Conservation (phyloP, 2,113 vertebrate genomes). For the Cichladusa arquata region DNA sequence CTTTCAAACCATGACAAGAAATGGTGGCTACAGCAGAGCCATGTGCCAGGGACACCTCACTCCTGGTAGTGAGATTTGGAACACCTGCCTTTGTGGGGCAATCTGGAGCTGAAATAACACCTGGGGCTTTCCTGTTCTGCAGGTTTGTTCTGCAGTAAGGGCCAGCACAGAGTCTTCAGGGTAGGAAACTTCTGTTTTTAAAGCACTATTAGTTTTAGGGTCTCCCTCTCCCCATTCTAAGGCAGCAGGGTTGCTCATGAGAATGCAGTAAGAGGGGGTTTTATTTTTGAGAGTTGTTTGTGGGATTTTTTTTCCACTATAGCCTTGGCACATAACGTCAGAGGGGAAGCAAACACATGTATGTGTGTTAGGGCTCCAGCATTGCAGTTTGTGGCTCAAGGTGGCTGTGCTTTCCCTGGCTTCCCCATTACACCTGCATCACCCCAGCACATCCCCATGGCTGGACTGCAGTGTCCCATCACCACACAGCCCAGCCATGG, state of each 20-base stretch:
- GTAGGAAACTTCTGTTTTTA: background rate
- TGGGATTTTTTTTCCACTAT: background rate
- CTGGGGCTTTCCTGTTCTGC: background rate
- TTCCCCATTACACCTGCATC: background rate
- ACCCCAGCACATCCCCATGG: rapidly evolving
- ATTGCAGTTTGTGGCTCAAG: rapidly evolving
- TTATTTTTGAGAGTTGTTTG: background rate
- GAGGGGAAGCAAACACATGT: background rate
- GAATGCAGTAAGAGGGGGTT: background rate
- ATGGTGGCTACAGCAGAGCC: background rate
- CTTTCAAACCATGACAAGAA: background rate
- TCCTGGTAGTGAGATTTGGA: background rate
- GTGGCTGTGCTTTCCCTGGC: background rate
- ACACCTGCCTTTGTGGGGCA: background rate
- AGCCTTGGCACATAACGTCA: background rate
- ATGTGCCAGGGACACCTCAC: background rate
- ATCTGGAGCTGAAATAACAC: background rate
- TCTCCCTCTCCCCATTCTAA: background rate
- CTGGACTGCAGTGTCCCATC: background rate
- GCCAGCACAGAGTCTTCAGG: background rate
- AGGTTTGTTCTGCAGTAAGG: background rate
- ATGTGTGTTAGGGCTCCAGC: background rate
- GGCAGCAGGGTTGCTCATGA: background rate
- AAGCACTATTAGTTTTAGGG: background rate
- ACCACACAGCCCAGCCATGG: rapidly evolving